phyloP scores from a whole-genome alignment of 2,888 invertebrate species.

The Drosophila subquinaria region DNA sequence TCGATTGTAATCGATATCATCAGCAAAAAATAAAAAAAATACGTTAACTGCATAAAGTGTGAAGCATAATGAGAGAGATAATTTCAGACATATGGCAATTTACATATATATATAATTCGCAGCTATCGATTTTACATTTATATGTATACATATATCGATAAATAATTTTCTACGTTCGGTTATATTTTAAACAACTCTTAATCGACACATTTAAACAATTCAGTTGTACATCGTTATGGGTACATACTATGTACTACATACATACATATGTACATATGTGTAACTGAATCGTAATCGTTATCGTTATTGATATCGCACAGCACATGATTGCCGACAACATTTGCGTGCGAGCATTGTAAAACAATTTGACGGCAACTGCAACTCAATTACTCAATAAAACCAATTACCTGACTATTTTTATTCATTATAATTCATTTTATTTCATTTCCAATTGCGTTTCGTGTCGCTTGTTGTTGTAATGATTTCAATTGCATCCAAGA shows the following conservation, averaged over 20 bases:
- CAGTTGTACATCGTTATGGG: not conserved
- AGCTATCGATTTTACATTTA: not conserved
- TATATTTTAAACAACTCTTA: not conserved
- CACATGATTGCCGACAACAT: slow-evolving; percentile 5
- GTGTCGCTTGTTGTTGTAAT: slow-evolving; percentile 78
- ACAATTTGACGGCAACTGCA: slow-evolving; percentile 78
- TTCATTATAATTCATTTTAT: slow-evolving; percentile 82
- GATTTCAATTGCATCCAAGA: slow-evolving; percentile 75
- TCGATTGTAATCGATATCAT: too few relatives aligned
- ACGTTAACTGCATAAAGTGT: too few relatives aligned
- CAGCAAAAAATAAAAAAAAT: too few relatives aligned
- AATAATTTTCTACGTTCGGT: not conserved
- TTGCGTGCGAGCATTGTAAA: slow-evolving; percentile 74
- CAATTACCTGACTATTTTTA: slow-evolving; percentile 81
- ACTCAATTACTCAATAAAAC: slow-evolving; percentile 82
- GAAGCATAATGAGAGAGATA: too few relatives aligned
- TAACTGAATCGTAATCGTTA: slow-evolving; percentile 2
- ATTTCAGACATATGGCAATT: too few relatives aligned
- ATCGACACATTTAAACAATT: not conserved
- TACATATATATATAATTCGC: not conserved
- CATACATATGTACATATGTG: not conserved
- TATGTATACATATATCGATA: not conserved
- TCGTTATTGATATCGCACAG: slow-evolving; percentile 28
- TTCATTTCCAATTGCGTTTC: slow-evolving; percentile 80
- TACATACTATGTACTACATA: too few relatives aligned